Conservation (phyloP, 2,797 vertebrate genomes). For the Microctenopoma stevenorrisi region DNA sequence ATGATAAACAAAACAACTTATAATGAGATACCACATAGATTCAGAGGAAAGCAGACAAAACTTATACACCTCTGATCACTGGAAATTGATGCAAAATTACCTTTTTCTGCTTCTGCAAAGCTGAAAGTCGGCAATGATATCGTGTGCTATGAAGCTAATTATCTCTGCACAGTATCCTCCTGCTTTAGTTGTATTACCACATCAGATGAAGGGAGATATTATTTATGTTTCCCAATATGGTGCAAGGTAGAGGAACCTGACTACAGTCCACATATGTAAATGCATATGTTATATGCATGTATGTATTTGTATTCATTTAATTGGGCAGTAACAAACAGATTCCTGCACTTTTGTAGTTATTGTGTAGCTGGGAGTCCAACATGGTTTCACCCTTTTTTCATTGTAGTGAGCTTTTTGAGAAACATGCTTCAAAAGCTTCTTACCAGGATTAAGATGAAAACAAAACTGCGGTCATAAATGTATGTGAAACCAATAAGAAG, state of each 20-base stretch:
- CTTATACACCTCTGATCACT: constrained; percentile 68
- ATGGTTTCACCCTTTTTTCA: too few species aligned
- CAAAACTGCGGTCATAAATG: too few species aligned
- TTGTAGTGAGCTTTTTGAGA: too few species aligned
- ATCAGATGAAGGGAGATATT: background rate
- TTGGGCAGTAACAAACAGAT: background rate
- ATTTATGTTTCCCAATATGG: background rate
- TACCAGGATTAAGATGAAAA: too few species aligned
- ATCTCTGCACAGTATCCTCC: constrained; percentile 46
- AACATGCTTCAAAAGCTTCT: too few species aligned
- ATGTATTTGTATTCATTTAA: background rate
- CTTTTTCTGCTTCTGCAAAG: constrained; percentile 46
- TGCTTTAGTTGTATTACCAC: constrained; percentile 21
- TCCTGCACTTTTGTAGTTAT: background rate
- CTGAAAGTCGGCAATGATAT: constrained; percentile 31
- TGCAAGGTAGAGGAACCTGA: background rate
- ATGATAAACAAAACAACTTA: constrained; percentile 74
- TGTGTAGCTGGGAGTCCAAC: too few species aligned
- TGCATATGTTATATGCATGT: too few species aligned
- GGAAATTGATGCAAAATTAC: constrained; percentile 59
- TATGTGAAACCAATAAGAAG: too few species aligned
- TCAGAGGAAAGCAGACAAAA: constrained; percentile 39
- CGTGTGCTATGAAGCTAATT: constrained; percentile 56
- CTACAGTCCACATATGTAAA: background rate
- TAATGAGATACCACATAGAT: constrained; percentile 71